Evolutionary conservation across 2,797 vertebrate species (phyloP), one percentile per base, ranked within the genome.

Genomic region (Platyrinchus mystaceus): DNA sequence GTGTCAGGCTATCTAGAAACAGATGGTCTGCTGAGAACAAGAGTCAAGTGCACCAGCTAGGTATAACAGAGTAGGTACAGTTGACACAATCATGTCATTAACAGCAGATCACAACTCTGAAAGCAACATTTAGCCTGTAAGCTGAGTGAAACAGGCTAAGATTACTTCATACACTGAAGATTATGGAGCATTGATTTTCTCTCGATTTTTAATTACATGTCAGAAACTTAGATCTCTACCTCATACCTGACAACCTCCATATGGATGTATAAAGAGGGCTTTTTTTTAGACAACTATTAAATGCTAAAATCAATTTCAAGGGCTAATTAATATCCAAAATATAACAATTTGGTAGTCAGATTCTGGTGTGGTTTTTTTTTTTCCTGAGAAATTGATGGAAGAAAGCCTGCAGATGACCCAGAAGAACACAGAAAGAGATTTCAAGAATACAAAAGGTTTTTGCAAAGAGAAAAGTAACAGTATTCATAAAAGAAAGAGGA

Each of bases 251-350:
- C 9, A 64, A 37, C 20, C 24, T 76, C 36, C 46, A 21, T 6
- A 34, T 4, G 14, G 11, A 44, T 10, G 17, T 28, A 8, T 27
- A 73, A 62, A 27, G 32, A 74, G 27, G 1, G 3, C 1, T 1
- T 28, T 63, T 36, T 71, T 36, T 26, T 0, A 15, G 74, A 37
- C 7, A 73, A 43, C 5, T 46, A 22, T 19, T 87, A 53, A 41
- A 59, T 8, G 16, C 46, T 87, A 49, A 77, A 71, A 87, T 52
- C 3, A n/a, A 30, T 79, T 76, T 71, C 26, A 50, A 59, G 10
- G 14, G 5, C 7, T 76, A 30, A 32, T 55, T 77, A 70, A 82
- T 53, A 87, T 26, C 2, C 22, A 75, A 75, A 76, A 63, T 41
- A 27, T 3, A 89, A 46, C 4, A 59, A 30, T 43, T 50, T 58